Conservation (phyloP, 2,113 vertebrate genomes). For the Arvicanthis niloticus region DNA sequence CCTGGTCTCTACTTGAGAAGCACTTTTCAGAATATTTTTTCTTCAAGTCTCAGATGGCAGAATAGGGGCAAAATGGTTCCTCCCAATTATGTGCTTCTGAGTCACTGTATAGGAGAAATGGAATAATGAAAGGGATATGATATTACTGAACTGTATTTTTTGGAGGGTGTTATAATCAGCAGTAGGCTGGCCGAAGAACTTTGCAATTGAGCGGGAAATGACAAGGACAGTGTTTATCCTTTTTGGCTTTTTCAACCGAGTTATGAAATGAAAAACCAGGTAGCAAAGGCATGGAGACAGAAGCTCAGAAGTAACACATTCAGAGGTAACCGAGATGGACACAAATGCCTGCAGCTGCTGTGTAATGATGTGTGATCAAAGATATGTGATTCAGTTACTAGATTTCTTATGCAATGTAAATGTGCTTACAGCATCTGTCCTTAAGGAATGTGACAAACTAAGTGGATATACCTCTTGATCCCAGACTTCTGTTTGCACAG, state of each 20-base stretch:
- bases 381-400: not conserved
- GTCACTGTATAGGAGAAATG: not conserved
- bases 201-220: not conserved
- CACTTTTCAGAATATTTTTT: slow-evolving; percentile 34
- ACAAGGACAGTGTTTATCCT: not conserved
- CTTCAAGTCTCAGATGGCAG: slow-evolving; percentile 27
- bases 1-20: slow-evolving; percentile 10
- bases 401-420: not conserved
- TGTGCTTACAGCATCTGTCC: not conserved
- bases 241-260: slow-evolving; percentile 24
- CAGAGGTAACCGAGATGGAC: not conserved
- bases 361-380: not conserved
- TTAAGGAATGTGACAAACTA: not conserved
- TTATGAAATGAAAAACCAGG: slow-evolving; percentile 11
- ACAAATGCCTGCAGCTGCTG: not conserved
- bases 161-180: slow-evolving; percentile 15
- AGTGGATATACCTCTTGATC: not conserved
- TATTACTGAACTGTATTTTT: not conserved
- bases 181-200: not conserved
- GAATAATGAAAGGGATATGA: slow-evolving; percentile 23
- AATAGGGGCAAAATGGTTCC: not conserved
- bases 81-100: slow-evolving; percentile 45
- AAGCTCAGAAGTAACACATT: not conserved
- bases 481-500: not conserved
- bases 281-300: slow-evolving; percentile 14